phyloP scores from a whole-genome alignment of 2,797 vertebrate genomes.

The Morus bassanus region DNA sequence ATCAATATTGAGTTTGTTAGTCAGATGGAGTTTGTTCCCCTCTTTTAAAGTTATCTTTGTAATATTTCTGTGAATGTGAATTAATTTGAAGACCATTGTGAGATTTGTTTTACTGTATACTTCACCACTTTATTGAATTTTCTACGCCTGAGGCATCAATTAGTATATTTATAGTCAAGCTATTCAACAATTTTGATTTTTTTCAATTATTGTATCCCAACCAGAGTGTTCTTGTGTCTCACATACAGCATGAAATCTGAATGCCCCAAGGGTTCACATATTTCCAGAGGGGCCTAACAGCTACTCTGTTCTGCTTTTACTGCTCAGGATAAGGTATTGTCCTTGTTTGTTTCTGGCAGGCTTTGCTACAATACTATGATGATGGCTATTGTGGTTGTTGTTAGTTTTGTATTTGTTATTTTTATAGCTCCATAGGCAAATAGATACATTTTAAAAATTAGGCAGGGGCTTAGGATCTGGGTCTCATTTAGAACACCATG shows the following conservation, averaged over 20 bases:
- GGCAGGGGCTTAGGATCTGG: neutral
- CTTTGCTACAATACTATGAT: neutral
- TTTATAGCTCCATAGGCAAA: constrained; percentile 3
- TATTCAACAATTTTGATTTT: neutral
- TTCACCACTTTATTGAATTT: neutral
- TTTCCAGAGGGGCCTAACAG: neutral
- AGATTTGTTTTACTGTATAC: neutral
- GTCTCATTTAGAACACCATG: neutral
- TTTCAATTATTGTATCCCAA: neutral
- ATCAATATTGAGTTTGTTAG: neutral
- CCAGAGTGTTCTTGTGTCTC: neutral
- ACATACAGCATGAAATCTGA: neutral
- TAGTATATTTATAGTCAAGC: neutral
- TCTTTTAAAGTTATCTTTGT: neutral
- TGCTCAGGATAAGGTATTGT: neutral
- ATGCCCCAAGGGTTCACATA: neutral
- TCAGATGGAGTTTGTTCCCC: neutral
- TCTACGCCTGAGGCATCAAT: neutral
- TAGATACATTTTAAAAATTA: neutral
- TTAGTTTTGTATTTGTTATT: constrained; percentile 18
- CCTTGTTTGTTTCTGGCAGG: neutral
- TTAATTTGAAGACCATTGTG: neutral
- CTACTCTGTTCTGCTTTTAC: neutral
- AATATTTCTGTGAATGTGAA: neutral
- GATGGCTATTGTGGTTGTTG: neutral